These are phyloP conservation scores for Irena cyanogastra DNA, from an alignment of 2,113 vertebrate species.

Conservation along the genomic window DNA sequence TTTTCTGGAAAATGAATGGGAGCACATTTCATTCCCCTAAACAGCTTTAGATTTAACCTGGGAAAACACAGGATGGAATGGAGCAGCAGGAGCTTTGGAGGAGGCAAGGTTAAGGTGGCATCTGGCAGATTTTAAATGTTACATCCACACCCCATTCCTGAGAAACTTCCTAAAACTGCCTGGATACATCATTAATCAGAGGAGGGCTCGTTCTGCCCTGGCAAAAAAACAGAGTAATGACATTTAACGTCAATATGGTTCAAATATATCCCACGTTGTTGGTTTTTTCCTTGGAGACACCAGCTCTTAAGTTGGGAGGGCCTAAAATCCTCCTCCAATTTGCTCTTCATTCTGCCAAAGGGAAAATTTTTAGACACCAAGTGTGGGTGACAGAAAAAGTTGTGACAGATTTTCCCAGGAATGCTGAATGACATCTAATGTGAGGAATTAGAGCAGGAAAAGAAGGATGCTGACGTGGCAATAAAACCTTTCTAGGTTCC, in stretches of 20 bases:
- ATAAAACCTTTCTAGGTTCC: neutral
- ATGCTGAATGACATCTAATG: neutral
- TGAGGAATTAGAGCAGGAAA: neutral
- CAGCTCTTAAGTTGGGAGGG: neutral
- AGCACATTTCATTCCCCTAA: neutral
- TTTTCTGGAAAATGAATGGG: neutral
- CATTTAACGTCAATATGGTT: neutral
- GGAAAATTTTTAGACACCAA: neutral
- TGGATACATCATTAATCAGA: neutral
- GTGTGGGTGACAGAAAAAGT: neutral
- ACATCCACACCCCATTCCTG: neutral
- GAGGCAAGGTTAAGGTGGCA: neutral
- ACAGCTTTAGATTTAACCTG: neutral
- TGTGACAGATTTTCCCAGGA: neutral
- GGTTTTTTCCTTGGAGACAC: neutral
- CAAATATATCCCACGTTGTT: neutral
- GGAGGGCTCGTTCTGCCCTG: neutral
- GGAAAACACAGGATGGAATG: neutral
- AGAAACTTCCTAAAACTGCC: neutral
- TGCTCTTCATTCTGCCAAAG: neutral
- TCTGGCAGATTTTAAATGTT: neutral
- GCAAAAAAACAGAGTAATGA: neutral
- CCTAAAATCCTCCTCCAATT: neutral
- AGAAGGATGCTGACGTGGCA: neutral
- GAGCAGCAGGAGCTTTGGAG: neutral